Evolutionary conservation across 2,888 invertebrate genomes (phyloP).

Genomic region (Ectropis crepuscularia): DNA sequence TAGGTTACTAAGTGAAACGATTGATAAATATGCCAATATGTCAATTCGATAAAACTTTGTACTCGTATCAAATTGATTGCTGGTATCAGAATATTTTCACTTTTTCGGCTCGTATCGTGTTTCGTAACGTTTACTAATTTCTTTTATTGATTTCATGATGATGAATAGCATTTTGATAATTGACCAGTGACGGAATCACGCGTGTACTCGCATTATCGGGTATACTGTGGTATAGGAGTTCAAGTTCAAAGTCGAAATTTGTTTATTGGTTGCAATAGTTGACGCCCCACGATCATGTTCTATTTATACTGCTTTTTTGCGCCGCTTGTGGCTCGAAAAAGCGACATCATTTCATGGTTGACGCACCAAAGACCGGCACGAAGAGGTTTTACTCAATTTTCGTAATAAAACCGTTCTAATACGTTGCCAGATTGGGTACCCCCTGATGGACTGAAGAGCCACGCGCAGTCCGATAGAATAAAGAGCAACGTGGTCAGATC

Average conservation of each 20-base stretch:
- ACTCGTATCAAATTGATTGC: conserved; percentile 9
- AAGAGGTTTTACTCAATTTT: too few species aligned
- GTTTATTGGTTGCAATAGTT: conserved; percentile 29
- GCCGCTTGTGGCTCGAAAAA: too few species aligned
- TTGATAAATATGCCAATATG: conserved; percentile 17
- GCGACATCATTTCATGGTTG: too few species aligned
- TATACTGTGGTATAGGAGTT: conserved; percentile 18
- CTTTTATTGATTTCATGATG: conserved; percentile 17
- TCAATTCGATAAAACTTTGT: conserved; percentile 3
- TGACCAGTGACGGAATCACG: conserved; percentile 10
- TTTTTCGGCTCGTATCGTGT: conserved; percentile 11
- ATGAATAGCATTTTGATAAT: conserved; percentile 29
- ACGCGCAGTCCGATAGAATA: too few species aligned
- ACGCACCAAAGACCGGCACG: too few species aligned
- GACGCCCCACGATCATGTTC: too few species aligned
- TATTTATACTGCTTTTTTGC: too few species aligned
- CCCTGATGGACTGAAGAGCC: too few species aligned
- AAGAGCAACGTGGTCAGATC: too few species aligned
- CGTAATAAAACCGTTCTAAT: too few species aligned
- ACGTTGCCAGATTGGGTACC: too few species aligned
- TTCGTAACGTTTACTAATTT: conserved; percentile 7
- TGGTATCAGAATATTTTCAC: conserved; percentile 5
- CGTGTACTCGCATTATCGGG: conserved; percentile 15
- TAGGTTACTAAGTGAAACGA: conserved; percentile 20
- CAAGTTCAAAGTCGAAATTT: conserved; percentile 38